phyloP scores from a whole-genome alignment of 2,797 vertebrate species.

The Pagetopsis macropterus region DNA sequence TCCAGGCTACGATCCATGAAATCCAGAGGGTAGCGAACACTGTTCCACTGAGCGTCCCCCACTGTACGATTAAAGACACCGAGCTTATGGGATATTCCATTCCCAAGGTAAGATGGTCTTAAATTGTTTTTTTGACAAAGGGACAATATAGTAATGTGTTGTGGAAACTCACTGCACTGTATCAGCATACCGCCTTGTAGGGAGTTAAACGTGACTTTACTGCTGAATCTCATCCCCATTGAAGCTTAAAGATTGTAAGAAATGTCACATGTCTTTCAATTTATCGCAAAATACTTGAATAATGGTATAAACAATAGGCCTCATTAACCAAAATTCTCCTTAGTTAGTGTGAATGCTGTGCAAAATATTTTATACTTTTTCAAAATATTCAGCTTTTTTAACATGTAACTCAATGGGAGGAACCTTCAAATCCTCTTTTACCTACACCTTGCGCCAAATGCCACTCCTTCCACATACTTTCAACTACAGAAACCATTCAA shows the following conservation, averaged over 20 bases:
- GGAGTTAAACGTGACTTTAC: neutral
- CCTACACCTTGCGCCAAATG: no score
- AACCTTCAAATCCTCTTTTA: no score
- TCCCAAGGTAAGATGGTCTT: slow-evolving; percentile 73
- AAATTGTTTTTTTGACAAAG: neutral
- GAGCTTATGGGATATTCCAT: slow-evolving; percentile 83
- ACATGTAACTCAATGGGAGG: no score
- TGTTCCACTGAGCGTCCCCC: slow-evolving; percentile 79
- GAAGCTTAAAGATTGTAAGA: neutral
- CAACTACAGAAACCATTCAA: no score
- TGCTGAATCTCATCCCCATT: neutral
- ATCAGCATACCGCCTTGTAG: neutral
- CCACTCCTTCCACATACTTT: no score
- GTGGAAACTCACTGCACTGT: neutral
- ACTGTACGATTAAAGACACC: slow-evolving; percentile 79
- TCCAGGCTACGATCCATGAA: slow-evolving; percentile 83
- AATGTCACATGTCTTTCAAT: neutral
- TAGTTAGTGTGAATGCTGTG: no score
- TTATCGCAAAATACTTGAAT: neutral
- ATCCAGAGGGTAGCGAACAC: slow-evolving; percentile 78
- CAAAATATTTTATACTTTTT: no score
- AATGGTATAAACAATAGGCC: neutral
- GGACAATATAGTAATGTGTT: neutral
- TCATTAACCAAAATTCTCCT: no score
- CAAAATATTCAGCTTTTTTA: no score